A percentile compares a stretch with the other conserved stretches of the same genome.
phyloP scores from a whole-genome alignment of 2,113 vertebrate genomes.

The Casuarius casuarius region DNA sequence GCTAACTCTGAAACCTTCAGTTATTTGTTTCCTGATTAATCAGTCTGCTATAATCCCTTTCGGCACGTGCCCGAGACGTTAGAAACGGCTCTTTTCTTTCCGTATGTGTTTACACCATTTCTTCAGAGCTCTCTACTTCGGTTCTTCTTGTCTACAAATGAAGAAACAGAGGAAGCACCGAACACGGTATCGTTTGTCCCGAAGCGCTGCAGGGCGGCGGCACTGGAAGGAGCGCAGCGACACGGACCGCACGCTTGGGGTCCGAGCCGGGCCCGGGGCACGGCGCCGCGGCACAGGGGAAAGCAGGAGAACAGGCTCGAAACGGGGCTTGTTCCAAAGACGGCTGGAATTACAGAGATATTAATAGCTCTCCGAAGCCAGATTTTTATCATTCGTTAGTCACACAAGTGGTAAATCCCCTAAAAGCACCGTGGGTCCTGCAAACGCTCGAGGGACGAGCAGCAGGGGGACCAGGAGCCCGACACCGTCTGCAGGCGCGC shows the following conservation, averaged over 20 bases:
- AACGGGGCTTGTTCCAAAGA: not conserved
- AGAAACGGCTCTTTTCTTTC: not conserved
- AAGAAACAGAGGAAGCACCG: not conserved
- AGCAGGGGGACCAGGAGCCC: no score
- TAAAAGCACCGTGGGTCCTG: not conserved
- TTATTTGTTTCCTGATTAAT: not conserved
- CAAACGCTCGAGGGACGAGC: not conserved
- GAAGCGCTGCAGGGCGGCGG: not conserved
- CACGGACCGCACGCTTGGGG: not conserved
- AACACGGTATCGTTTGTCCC: not conserved
- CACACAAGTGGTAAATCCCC: slow-evolving; percentile 34
- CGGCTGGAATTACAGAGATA: not conserved
- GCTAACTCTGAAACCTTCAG: not conserved
- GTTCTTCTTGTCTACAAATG: not conserved
- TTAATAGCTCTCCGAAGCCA: slow-evolving; percentile 10
- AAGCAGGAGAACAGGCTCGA: not conserved
- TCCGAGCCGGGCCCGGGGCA: not conserved
- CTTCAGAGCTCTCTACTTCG: not conserved
- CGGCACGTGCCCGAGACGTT: not conserved
- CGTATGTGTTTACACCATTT: not conserved
- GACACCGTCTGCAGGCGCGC: no score
- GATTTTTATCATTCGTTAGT: slow-evolving; percentile 26
- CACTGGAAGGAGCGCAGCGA: not conserved
- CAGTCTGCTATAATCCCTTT: not conserved
- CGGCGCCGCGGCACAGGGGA: not conserved